Percentiles rank a stretch among this genome's conserved stretches.
phyloP scores from a whole-genome alignment of 2,888 invertebrate genomes.

The Leptodirus hochenwartii region DNA sequence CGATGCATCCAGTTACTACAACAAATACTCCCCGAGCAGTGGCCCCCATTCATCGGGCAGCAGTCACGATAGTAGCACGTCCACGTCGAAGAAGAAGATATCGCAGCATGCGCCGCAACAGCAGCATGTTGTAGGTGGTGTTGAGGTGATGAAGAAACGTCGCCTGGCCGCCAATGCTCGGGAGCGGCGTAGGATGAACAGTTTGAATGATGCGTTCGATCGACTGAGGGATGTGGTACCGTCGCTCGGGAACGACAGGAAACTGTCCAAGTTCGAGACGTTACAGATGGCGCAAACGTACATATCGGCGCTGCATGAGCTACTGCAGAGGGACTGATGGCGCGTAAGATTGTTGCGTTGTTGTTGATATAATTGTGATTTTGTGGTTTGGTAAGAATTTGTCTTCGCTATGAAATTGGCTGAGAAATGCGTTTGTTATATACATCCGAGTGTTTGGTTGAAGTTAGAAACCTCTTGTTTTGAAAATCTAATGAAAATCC shows the following conservation, averaged over 20 bases:
- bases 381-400: too few species aligned
- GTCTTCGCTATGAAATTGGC: too few species aligned
- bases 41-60: slow-evolving; percentile 5
- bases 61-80: slow-evolving; percentile 11
- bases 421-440: too few species aligned
- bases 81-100: slow-evolving; percentile 12
- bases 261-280: slow-evolving; percentile 58
- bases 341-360: too few species aligned
- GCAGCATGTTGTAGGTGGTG: slow-evolving; percentile 13
- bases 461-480: too few species aligned
- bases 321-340: slow-evolving; percentile 32
- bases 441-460: too few species aligned
- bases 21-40: slow-evolving; percentile 8
- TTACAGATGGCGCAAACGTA: slow-evolving; percentile 64
- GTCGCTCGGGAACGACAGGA: slow-evolving; percentile 46
- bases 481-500: too few species aligned
- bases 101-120: slow-evolving; percentile 9
- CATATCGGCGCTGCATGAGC: slow-evolving; percentile 46
- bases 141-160: slow-evolving; percentile 33
- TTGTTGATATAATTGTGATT: neutral
- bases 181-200: slow-evolving; percentile 55
- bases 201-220: slow-evolving; percentile 56
- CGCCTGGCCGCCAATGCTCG: slow-evolving; percentile 53
- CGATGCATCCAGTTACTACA: slow-evolving; percentile 11
- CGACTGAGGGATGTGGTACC: slow-evolving; percentile 50